These are phyloP conservation scores for Solenodon paradoxus DNA, from an alignment of 2,113 vertebrate genomes.

Conservation along the genomic window DNA sequence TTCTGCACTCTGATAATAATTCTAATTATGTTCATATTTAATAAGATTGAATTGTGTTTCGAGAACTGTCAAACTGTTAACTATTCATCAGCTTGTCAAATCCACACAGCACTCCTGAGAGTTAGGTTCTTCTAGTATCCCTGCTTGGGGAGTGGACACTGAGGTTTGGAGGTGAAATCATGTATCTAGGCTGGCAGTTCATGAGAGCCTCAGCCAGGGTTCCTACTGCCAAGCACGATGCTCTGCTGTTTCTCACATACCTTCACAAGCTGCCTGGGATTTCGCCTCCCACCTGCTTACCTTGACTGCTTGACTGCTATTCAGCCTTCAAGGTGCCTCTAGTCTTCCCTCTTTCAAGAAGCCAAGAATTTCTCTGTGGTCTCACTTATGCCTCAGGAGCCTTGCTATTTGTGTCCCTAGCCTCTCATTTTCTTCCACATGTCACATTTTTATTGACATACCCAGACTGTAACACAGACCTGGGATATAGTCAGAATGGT, in stretches of 20 bases:
- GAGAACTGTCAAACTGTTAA: neutral
- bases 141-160: neutral
- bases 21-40: neutral
- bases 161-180: neutral
- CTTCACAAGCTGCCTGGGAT: slow-evolving; percentile 11
- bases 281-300: neutral
- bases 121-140: neutral
- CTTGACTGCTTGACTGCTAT: neutral
- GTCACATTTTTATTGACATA: neutral
- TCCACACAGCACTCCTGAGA: neutral
- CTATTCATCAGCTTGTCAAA: neutral
- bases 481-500: neutral
- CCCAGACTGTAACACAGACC: neutral
- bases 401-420: neutral
- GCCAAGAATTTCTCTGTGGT: neutral
- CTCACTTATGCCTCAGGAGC: neutral
- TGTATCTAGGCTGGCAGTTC: neutral
- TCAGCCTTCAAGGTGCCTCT: neutral
- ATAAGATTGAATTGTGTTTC: neutral
- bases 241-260: neutral
- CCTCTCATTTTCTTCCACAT: neutral
- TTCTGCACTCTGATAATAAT: neutral
- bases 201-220: neutral
- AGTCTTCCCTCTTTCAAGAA: neutral
- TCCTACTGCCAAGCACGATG: neutral